Percentiles rank a stretch among this genome's conserved stretches.
These are phyloP conservation scores for Paraescarpia echinospica DNA, from an alignment of 1,140 invertebrate species.

Conservation along the genomic window DNA sequence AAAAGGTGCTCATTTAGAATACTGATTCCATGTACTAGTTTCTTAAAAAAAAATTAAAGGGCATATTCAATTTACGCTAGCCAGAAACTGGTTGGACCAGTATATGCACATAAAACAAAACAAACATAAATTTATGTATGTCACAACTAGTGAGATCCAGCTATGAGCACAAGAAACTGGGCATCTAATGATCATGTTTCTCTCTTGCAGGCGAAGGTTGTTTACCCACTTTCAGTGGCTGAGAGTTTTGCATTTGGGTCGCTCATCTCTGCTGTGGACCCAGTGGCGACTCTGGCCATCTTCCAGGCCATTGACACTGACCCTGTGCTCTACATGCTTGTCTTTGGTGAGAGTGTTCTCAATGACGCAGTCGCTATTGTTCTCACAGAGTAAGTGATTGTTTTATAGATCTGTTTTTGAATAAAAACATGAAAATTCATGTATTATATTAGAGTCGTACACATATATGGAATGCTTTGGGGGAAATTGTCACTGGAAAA, in stretches of 20 bases:
- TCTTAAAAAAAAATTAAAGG: too few relatives aligned
- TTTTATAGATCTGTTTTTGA: neutral
- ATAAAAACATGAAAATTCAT: neutral
- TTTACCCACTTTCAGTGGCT: constrained; percentile 88
- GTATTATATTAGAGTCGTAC: neutral
- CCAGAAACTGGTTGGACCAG: too few relatives aligned
- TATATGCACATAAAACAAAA: too few relatives aligned
- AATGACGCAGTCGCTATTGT: constrained; percentile 99
- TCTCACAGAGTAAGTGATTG: constrained; percentile 78
- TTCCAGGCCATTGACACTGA: constrained; percentile 92
- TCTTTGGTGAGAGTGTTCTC: constrained; percentile 96
- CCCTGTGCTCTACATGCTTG: constrained; percentile 95
- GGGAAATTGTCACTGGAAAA: neutral
- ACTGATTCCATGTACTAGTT: too few relatives aligned
- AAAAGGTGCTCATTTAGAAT: too few relatives aligned
- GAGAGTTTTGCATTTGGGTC: constrained; percentile 99
- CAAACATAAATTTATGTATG: too few relatives aligned
- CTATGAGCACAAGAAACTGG: too few relatives aligned
- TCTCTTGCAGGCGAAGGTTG: constrained; percentile 65
- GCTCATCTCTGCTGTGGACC: constrained; percentile 97
- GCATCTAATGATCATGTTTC: neutral
- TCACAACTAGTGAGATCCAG: too few relatives aligned
- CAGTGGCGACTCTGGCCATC: constrained; percentile 92
- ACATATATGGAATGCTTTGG: too few relatives aligned
- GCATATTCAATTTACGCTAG: too few relatives aligned